Evolutionary conservation across 2,888 invertebrate genomes (phyloP).

Genomic region (Thecocarcelia acutangulata): DNA sequence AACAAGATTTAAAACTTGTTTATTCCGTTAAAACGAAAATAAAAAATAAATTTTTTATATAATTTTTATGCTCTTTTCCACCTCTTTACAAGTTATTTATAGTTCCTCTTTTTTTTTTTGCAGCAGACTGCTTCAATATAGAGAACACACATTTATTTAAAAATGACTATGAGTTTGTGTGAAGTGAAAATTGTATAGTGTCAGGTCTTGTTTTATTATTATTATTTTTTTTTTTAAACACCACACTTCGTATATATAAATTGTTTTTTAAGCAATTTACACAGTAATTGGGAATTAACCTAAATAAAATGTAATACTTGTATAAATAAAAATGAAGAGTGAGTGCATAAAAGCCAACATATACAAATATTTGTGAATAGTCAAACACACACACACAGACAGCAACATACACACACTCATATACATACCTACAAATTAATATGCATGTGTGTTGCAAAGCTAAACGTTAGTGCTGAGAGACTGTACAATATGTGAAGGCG

Average conservation of each 20-base stretch:
- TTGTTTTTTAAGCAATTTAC: slow-evolving; percentile 78
- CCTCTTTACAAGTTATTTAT: slow-evolving; percentile 34
- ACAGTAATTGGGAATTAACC: slow-evolving; percentile 81
- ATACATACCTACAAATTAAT: slow-evolving; percentile 2
- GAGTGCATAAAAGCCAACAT: slow-evolving; percentile 46
- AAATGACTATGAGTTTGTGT: neutral
- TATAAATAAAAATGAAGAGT: slow-evolving; percentile 57
- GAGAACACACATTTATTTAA: neutral
- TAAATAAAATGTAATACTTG: slow-evolving; percentile 76
- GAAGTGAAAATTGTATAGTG: slow-evolving; percentile 42
- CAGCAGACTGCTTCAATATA: slow-evolving; percentile 9
- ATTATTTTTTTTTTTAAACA: slow-evolving; percentile 5
- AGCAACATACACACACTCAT: neutral
- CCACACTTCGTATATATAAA: slow-evolving; percentile 33
- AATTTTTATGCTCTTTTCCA: slow-evolving; percentile 50
- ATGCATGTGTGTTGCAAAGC: neutral
- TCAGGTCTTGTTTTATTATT: slow-evolving; percentile 10
- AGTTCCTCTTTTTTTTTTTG: neutral
- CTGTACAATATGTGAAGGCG: slow-evolving; percentile 30
- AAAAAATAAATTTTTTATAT: slow-evolving; percentile 1
- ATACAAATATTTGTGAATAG: slow-evolving; percentile 7
- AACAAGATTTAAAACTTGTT: slow-evolving; percentile 31
- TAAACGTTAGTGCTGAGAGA: slow-evolving; percentile 4
- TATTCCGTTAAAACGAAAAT: neutral
- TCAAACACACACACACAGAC: neutral